These are phyloP conservation scores for Steromphala cineraria DNA, from an alignment of 2,888 invertebrate species.

Conservation along the genomic window DNA sequence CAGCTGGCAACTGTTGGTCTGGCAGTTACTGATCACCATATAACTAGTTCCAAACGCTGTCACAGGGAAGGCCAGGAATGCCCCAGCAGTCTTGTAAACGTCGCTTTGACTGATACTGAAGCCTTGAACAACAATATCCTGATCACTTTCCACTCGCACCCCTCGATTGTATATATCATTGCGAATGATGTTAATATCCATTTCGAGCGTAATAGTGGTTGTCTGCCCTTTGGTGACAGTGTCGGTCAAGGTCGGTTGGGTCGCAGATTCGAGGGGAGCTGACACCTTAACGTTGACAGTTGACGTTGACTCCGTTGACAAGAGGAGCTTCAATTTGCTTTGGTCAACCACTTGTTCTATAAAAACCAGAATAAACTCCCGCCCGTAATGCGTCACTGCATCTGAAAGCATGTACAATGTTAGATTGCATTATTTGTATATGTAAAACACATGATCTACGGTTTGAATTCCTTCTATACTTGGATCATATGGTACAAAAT, in stretches of 20 bases:
- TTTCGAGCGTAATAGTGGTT: neutral
- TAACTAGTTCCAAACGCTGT: neutral
- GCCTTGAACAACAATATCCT: neutral
- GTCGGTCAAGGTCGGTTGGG: neutral
- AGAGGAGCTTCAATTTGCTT: neutral
- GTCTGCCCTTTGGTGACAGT: neutral
- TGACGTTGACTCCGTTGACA: neutral
- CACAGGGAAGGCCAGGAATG: neutral
- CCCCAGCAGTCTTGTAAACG: neutral
- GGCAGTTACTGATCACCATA: neutral
- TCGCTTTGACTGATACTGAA: neutral
- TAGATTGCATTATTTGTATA: too few relatives aligned
- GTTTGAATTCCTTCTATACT: too few relatives aligned
- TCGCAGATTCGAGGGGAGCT: neutral
- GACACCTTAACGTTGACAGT: neutral
- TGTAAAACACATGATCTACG: too few relatives aligned
- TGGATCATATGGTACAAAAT: too few relatives aligned
- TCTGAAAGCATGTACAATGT: neutral
- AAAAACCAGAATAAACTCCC: neutral
- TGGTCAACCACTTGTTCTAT: neutral
- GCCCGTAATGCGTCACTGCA: neutral
- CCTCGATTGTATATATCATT: neutral
- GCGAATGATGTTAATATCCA: neutral
- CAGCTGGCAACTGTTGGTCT: neutral
- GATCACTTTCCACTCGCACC: neutral